Evolutionary conservation across 2,113 vertebrate genomes (phyloP), one percentile per base, ranked within the genome.

Genomic region (Ochotona princeps): DNA sequence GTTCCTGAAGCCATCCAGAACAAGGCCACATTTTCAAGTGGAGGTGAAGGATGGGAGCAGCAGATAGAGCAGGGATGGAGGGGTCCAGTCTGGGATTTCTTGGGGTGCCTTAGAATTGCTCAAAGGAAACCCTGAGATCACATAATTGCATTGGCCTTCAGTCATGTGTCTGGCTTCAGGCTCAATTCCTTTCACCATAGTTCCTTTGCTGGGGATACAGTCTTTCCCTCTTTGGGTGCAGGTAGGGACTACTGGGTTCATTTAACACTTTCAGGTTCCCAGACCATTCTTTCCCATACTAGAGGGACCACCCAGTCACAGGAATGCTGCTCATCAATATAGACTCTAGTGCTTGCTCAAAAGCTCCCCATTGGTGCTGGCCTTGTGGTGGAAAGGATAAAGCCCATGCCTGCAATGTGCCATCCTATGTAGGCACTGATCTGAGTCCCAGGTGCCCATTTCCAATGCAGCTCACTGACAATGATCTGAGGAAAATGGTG

Each of bases 111-210:
- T 60, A 28, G 4, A 21, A 32, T 25, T 30, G 38, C 54, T 80
- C 80, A 7, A 67, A 13, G 25, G 28, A 63, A 63, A 38, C 18
- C 23, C 30, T 13, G 15, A 72, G 20, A 3, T 80, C 32, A 26
- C 26, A 61, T 23, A 63, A 23, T 30, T 26, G 3, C 4, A 15
- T 8, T 4, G 0, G 0, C 21, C 26, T 20, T 69, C 2, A 3
- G 44, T 66, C 26, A 2, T 28, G 0, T 21, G n/a, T 1, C 12
- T 67, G 70, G 8, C 8, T 49, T 87, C 73, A 38, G 32, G 10
- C 2, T 7, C 14, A 65, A 44, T 54, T 61, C 25, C 38, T 78
- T 21, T 79, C 0, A 7, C 4, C 5, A 61, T 14, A 13, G 12
- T 28, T 74, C 15, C 23, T 25, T 47, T 63, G 2, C 26, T 73